Evolutionary conservation across 2,113 vertebrate species (phyloP).

Genomic region (Solea solea): DNA sequence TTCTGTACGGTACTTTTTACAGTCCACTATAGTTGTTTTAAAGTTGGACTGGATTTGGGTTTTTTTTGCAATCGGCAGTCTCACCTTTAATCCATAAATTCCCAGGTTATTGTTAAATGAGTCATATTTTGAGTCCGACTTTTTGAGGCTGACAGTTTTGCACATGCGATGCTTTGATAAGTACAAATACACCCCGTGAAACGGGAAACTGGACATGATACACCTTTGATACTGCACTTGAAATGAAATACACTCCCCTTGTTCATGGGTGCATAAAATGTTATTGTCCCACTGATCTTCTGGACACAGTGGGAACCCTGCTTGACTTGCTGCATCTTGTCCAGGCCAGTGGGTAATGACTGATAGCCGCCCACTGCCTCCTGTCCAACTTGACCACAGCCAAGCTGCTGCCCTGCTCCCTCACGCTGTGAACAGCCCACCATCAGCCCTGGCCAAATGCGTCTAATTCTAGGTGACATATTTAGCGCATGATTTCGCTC

Average conservation of each 20-base stretch:
- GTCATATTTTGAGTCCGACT: conserved; percentile 7
- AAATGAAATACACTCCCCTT: conserved; percentile 39
- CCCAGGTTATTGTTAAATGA: neutral
- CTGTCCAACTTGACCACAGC: conserved; percentile 54
- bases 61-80: too few species aligned
- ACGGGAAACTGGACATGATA: neutral
- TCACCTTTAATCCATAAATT: neutral
- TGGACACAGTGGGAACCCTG: conserved; percentile 60
- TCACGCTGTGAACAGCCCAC: conserved; percentile 53
- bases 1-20: too few species aligned
- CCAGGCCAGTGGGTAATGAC: conserved; percentile 59
- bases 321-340: conserved; percentile 68
- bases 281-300: conserved; percentile 59
- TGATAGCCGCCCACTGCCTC: conserved; percentile 45
- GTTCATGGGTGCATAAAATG: conserved; percentile 44
- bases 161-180: conserved; percentile 4
- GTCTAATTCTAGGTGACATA: conserved; percentile 82
- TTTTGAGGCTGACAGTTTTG: neutral
- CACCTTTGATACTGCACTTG: conserved; percentile 26
- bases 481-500: conserved; percentile 84
- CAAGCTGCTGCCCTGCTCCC: conserved; percentile 64
- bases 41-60: too few species aligned
- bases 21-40: too few species aligned
- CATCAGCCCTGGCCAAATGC: conserved; percentile 59
- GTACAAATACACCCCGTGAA: conserved; percentile 12